Conservation (phyloP, 2,888 invertebrate genomes). For the Agrenia bidenticulata region DNA sequence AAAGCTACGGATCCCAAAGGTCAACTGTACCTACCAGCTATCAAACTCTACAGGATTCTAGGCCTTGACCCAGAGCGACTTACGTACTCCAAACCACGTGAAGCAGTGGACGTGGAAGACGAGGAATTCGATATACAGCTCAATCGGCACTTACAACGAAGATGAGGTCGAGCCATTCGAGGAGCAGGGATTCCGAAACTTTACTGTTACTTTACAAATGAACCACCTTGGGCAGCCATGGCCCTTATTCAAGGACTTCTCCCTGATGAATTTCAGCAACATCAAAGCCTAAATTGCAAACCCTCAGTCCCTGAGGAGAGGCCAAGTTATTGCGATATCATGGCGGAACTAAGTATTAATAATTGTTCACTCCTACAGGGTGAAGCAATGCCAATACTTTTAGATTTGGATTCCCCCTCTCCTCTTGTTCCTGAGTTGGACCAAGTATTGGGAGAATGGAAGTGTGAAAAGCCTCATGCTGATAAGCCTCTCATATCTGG, state of each 20-base stretch:
- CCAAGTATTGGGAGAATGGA: not conserved
- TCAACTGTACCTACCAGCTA: conserved; percentile 60
- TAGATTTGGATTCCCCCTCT: conserved; percentile 1
- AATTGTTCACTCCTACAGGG: too few species aligned
- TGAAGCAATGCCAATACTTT: too few species aligned
- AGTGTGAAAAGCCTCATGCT: too few species aligned
- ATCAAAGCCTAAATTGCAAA: not conserved
- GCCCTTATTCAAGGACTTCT: not conserved
- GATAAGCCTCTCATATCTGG: too few species aligned
- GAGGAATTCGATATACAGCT: too few species aligned
- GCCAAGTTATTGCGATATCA: not conserved
- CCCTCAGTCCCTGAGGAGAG: too few species aligned
- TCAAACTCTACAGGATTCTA: conserved; percentile 55
- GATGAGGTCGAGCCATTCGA: not conserved
- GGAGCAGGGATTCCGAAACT: too few species aligned
- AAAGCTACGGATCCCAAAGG: conserved; percentile 55
- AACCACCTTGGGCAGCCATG: not conserved
- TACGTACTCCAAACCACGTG: conserved; percentile 30
- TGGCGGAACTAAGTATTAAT: not conserved
- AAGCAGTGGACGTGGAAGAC: not conserved
- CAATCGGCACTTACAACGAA: not conserved
- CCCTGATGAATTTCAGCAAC: not conserved
- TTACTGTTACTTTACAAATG: too few species aligned
- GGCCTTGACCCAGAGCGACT: conserved; percentile 46
- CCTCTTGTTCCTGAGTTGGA: not conserved